phyloP scores from a whole-genome alignment of 2,797 vertebrate genomes.

The Oreortyx pictus region DNA sequence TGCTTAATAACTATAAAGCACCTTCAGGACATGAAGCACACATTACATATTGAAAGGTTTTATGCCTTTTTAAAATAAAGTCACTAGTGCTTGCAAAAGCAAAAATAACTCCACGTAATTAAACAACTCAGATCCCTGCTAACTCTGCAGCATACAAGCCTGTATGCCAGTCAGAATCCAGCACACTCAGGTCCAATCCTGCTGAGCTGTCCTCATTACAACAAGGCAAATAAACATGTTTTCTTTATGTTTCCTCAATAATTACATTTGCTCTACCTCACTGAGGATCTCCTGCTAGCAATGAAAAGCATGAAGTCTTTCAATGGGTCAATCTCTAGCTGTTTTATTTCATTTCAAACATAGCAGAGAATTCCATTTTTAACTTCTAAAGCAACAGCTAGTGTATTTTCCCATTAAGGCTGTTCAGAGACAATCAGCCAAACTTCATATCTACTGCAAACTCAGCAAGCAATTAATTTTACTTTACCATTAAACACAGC shows the following conservation, averaged over 20 bases:
- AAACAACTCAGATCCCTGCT: background rate
- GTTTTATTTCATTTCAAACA: slow-evolving; percentile 48
- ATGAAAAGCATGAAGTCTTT: slow-evolving; percentile 18
- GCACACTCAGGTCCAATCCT: slow-evolving; percentile 17
- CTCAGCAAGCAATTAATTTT: slow-evolving; percentile 19
- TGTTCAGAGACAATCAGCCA: background rate
- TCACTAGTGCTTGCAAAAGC: slow-evolving; percentile 27
- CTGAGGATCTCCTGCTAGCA: slow-evolving; percentile 40
- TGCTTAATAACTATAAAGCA: background rate
- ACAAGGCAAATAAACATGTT: slow-evolving; percentile 34
- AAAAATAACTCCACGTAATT: slow-evolving; percentile 38
- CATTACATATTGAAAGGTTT: background rate
- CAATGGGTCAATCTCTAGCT: slow-evolving; percentile 44
- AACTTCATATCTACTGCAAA: slow-evolving; percentile 27
- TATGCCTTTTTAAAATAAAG: background rate
- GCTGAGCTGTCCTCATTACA: slow-evolving; percentile 59
- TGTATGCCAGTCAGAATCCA: slow-evolving; percentile 3
- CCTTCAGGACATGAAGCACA: background rate
- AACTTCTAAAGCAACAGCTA: slow-evolving; percentile 44
- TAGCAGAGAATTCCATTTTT: background rate
- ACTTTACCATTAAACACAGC: background rate
- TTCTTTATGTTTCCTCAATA: slow-evolving; percentile 31
- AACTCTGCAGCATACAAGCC: background rate
- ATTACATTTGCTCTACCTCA: slow-evolving; percentile 36
- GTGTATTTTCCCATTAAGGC: background rate